Conservation (phyloP, 2,888 invertebrate species). For the Drosophila austrosaltans region DNA sequence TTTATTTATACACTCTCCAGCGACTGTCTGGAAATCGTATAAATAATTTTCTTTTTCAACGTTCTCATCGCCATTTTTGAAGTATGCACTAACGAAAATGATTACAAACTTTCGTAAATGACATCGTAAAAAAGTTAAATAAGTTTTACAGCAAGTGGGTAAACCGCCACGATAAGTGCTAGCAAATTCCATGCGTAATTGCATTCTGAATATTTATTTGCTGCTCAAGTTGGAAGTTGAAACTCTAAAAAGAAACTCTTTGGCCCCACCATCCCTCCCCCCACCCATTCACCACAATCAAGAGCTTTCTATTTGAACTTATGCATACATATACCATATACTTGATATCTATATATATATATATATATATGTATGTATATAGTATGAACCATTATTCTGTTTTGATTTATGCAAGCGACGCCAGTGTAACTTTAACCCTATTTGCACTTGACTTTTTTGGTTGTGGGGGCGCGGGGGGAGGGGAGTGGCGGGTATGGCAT, state of each 20-base stretch:
- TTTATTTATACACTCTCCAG: slow-evolving; percentile 54
- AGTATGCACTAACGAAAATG: slow-evolving; percentile 68
- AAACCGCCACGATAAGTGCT: slow-evolving; percentile 61
- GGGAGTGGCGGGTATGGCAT: not conserved
- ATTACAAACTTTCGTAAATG: slow-evolving; percentile 74
- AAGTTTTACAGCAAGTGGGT: slow-evolving; percentile 56
- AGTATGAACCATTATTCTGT: slow-evolving; percentile 11
- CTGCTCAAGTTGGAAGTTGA: slow-evolving; percentile 18
- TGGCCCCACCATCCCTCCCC: no score
- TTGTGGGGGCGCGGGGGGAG: no score
- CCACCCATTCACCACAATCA: not conserved
- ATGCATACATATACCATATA: not conserved
- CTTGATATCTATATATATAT: not conserved
- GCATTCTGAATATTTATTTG: slow-evolving; percentile 67
- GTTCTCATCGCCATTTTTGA: slow-evolving; percentile 52
- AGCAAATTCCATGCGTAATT: slow-evolving; percentile 75
- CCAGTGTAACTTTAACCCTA: not conserved
- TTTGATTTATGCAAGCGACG: slow-evolving; percentile 17
- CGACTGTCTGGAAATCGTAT: slow-evolving; percentile 60
- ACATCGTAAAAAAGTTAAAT: slow-evolving; percentile 75
- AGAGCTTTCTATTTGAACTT: not conserved
- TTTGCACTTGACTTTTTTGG: not conserved
- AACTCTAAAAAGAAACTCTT: not conserved
- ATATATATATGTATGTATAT: slow-evolving; percentile 18
- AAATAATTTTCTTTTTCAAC: slow-evolving; percentile 65